These are phyloP conservation scores for Linnaemya vulpina DNA, from an alignment of 2,888 invertebrate species.

Conservation along the genomic window DNA sequence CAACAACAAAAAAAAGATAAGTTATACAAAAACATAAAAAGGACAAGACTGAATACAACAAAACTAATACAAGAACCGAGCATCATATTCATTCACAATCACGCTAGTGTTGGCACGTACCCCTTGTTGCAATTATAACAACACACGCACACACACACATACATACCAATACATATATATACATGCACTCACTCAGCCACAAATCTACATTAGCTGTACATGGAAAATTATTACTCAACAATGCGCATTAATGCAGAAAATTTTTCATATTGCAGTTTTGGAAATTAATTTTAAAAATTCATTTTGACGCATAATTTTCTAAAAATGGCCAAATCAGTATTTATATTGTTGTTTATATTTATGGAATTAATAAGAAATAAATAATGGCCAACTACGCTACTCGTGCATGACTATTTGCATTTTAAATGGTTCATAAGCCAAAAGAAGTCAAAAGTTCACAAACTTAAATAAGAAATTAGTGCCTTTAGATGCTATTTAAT, in stretches of 20 bases:
- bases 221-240: conserved; percentile 71
- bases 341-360: conserved; percentile 69
- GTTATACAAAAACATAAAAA: not conserved
- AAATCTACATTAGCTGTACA: conserved; percentile 63
- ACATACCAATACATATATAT: not conserved
- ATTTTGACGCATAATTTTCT: conserved; percentile 72
- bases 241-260: conserved; percentile 73
- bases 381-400: conserved; percentile 31
- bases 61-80: conserved; percentile 39
- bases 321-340: conserved; percentile 65
- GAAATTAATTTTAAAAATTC: conserved; percentile 72
- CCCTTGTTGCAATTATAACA: conserved; percentile 24
- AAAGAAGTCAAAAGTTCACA: not conserved
- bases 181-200: conserved; percentile 41
- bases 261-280: conserved; percentile 69
- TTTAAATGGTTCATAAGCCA: not conserved
- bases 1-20: not conserved
- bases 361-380: conserved; percentile 69
- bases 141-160: conserved; percentile 6
- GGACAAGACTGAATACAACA: conserved; percentile 47
- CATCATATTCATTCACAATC: conserved; percentile 66
- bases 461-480: not conserved
- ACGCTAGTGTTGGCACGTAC: conserved; percentile 25
- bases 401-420: not conserved
- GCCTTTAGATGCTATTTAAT: not conserved